phyloP scores from a whole-genome alignment of 2,797 vertebrate genomes.

The Neostethus bicornis region DNA sequence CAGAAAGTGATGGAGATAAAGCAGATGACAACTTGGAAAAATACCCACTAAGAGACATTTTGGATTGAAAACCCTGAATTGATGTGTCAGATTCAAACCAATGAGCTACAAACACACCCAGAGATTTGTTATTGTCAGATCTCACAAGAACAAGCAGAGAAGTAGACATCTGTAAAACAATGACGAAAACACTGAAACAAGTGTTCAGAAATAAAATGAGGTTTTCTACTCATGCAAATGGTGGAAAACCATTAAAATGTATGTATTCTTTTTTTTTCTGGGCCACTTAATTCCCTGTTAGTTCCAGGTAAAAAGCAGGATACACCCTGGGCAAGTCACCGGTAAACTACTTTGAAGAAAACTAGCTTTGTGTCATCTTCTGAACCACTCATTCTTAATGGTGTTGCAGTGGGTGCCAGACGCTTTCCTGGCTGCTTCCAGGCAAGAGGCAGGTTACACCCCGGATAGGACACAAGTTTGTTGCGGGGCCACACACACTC shows the following conservation, averaged over 20 bases:
- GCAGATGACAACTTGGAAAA: conserved; percentile 55
- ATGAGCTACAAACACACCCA: conserved; percentile 37
- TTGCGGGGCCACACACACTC: no score
- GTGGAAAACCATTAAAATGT: conserved; percentile 5
- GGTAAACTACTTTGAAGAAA: no score
- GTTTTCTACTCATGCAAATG: conserved; percentile 6
- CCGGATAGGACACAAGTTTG: no score
- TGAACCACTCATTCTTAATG: no score
- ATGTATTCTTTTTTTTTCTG: no score
- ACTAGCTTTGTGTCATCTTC: no score
- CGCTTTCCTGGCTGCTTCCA: no score
- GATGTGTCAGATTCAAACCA: conserved; percentile 45
- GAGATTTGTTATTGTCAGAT: conserved; percentile 37
- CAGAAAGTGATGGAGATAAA: conserved; percentile 55
- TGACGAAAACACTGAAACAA: conserved; percentile 10
- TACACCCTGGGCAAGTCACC: no score
- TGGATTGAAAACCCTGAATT: conserved; percentile 48
- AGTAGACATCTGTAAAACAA: conserved; percentile 7
- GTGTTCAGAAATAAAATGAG: neutral
- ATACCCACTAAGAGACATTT: conserved; percentile 45
- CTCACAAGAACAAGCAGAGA: conserved; percentile 6
- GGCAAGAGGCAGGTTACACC: no score
- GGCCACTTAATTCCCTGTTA: no score
- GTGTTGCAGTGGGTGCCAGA: no score
- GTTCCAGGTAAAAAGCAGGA: no score